Evolutionary conservation across 2,113 vertebrate genomes (phyloP), one percentile per base, ranked within the genome.

Genomic region (Fulmarus glacialis): DNA sequence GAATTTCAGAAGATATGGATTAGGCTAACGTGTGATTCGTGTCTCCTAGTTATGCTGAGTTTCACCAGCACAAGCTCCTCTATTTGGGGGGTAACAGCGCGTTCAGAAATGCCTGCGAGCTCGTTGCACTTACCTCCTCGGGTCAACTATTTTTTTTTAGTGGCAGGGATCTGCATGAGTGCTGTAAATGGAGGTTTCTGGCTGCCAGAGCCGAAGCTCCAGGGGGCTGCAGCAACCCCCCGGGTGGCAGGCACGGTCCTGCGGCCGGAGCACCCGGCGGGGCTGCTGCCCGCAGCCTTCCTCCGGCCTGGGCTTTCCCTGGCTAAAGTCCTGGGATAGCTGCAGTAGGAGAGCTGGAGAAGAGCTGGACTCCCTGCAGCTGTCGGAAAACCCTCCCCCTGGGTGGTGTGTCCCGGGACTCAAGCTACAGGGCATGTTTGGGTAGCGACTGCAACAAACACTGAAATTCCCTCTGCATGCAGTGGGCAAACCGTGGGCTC

Each of bases 71-170:
- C n/a, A 21, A 68, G 12, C 43, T 29, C 20, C 9, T 59, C 11
- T 56, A 0, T 36, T 81, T 42, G 8, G 11, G 45, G 26, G 9
- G 26, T 26, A 52, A 15, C 20, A 34, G 8, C 29, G 30, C 1
- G 2, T 73, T 40, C 2, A 17, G 42, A 22, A 52, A 16, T 47
- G 20, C 15, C 21, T 63, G 43, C 0, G 3, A 56, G 58, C 26
- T 43, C 1, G 0, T 30, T 56, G 43, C 2, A 1, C n/a, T 70
- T 79, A 29, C 40, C 47, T 9, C 23, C 34, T 59, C 3, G 0
- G 40, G 12, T 40, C 34, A 32, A 24, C 18, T n/a, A 2, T 15
- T 6, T 42, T 62, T 62, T 40, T 62, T 32, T 38, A 26, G 21
- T 88, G 58, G 23, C 15, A 24, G 52, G 34, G 12, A 0, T 78